Conservation (phyloP, 2,113 vertebrate species). For the Spea multiplicata region DNA sequence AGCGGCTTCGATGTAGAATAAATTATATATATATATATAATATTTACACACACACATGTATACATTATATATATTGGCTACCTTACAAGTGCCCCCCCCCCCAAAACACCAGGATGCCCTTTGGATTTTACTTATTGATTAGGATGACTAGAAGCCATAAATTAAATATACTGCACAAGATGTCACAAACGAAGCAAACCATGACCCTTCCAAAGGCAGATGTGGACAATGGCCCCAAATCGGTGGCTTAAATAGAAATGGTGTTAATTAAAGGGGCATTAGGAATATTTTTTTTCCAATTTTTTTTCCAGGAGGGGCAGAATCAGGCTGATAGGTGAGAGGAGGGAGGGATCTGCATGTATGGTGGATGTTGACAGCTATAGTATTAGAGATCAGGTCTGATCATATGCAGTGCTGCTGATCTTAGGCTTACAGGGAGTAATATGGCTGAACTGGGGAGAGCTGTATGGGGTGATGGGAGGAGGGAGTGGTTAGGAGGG, state of each 20-base stretch:
- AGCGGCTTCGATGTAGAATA: too few relatives aligned
- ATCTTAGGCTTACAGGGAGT: background rate
- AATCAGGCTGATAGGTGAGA: background rate
- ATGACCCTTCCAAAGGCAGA: too few relatives aligned
- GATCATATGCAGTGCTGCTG: too few relatives aligned
- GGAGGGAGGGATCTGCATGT: background rate
- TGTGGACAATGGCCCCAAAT: too few relatives aligned
- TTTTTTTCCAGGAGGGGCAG: background rate
- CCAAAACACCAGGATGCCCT: background rate
- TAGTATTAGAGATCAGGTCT: background rate
- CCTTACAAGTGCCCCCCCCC: background rate
- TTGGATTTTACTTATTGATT: background rate
- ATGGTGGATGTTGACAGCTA: background rate
- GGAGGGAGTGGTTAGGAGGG: background rate
- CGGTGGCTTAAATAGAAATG: background rate
- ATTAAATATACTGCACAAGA: too few relatives aligned
- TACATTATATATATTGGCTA: background rate
- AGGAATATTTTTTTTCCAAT: background rate
- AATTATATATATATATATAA: too few relatives aligned
- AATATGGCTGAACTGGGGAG: background rate
- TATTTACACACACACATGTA: too few relatives aligned
- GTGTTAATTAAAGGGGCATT: background rate
- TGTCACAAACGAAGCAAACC: too few relatives aligned
- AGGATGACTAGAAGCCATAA: too few relatives aligned
- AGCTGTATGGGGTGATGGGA: background rate